phyloP scores from a whole-genome alignment of 2,113 vertebrate genomes.

The Zosterops japonicus region DNA sequence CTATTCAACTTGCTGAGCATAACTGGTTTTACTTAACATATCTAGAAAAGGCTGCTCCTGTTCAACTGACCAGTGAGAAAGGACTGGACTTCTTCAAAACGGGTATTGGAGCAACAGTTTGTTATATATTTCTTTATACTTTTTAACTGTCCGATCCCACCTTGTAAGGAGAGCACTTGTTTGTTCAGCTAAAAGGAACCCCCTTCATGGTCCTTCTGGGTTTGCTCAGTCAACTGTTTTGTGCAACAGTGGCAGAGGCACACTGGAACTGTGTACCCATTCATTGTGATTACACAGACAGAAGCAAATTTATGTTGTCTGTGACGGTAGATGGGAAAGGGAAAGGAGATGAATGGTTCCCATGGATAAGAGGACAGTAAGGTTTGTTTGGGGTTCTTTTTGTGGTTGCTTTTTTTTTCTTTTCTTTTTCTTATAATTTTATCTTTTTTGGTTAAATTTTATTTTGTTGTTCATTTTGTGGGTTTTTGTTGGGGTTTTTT shows the following conservation, averaged over 20 bases:
- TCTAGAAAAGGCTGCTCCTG: slow-evolving; percentile 56
- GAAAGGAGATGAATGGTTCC: slow-evolving; percentile 48
- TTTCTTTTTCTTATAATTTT: not conserved
- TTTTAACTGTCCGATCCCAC: slow-evolving; percentile 67
- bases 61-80: slow-evolving; percentile 71
- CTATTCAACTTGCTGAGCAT: slow-evolving; percentile 67
- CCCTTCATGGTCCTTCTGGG: slow-evolving; percentile 48
- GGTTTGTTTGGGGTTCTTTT: not conserved
- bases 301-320: slow-evolving; percentile 73
- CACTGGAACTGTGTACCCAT: slow-evolving; percentile 52
- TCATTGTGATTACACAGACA: slow-evolving; percentile 72
- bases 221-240: slow-evolving; percentile 59
- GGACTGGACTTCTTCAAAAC: slow-evolving; percentile 66
- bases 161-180: slow-evolving; percentile 63
- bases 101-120: slow-evolving; percentile 73
- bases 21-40: slow-evolving; percentile 54
- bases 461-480: not conserved
- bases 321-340: not conserved
- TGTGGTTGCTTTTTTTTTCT: not conserved
- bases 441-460: not conserved
- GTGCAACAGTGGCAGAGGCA: slow-evolving; percentile 63
- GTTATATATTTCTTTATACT: slow-evolving; percentile 62
- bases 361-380: slow-evolving; percentile 60
- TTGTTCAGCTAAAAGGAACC: slow-evolving; percentile 62
- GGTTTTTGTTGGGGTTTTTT: not conserved